Evolutionary conservation across 2,888 invertebrate genomes (phyloP).

Genomic region (Anoplius nigerrimus): DNA sequence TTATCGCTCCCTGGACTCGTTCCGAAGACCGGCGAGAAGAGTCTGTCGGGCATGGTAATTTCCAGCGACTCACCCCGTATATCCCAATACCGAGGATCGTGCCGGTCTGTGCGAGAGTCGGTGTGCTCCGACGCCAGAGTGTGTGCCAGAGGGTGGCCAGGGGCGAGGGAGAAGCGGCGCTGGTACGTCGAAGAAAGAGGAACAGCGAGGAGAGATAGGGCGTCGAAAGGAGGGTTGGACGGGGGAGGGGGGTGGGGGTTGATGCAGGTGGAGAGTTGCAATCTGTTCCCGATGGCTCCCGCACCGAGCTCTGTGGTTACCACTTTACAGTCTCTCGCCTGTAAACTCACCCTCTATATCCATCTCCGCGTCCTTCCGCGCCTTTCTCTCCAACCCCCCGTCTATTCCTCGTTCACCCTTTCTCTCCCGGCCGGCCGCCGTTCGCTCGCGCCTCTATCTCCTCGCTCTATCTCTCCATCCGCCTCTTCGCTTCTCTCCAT

Average conservation of each 20-base stretch:
- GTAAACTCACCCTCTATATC: constrained; percentile 52
- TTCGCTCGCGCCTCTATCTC: background rate
- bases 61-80: too few relatives aligned
- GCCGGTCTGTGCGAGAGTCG: too few relatives aligned
- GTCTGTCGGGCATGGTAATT: too few relatives aligned
- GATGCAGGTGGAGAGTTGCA: constrained; percentile 61
- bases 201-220: constrained; percentile 9
- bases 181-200: constrained; percentile 8
- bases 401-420: constrained; percentile 21
- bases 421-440: background rate
- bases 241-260: constrained; percentile 32
- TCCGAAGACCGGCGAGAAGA: too few relatives aligned
- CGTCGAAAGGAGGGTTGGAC: constrained; percentile 5
- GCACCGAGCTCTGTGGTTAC: constrained; percentile 64
- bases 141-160: constrained; percentile 3
- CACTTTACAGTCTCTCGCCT: constrained; percentile 65
- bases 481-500: background rate
- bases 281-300: constrained; percentile 68
- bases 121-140: too few relatives aligned
- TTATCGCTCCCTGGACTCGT: too few relatives aligned
- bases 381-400: constrained; percentile 9
- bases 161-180: constrained; percentile 33
- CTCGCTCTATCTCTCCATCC: background rate
- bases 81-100: too few relatives aligned
- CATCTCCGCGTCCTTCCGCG: constrained; percentile 22